These are phyloP conservation scores for Gambusia affinis DNA, from an alignment of 2,113 vertebrate genomes.

Conservation along the genomic window DNA sequence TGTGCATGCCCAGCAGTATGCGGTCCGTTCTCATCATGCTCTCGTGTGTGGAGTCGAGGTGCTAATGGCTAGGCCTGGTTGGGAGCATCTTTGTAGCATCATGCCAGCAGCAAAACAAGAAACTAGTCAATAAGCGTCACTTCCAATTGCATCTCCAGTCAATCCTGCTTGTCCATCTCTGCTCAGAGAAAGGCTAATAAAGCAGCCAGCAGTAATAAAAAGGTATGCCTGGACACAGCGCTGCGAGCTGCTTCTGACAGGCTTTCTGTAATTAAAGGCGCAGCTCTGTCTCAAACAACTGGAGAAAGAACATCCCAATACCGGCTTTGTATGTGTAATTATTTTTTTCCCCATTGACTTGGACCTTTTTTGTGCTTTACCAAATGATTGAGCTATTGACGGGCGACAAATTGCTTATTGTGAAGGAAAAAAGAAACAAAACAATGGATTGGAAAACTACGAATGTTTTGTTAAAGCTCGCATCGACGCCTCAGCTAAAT, in stretches of 20 bases:
- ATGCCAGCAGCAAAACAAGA: conserved; percentile 33
- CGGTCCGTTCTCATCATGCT: conserved; percentile 47
- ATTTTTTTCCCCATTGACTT: conserved; percentile 37
- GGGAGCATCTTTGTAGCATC: conserved; percentile 28
- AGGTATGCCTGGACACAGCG: conserved; percentile 25
- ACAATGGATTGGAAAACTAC: conserved; percentile 30
- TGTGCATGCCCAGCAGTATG: conserved; percentile 15
- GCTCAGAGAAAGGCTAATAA: conserved; percentile 57
- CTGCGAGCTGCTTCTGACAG: conserved; percentile 48
- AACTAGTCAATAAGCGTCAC: conserved; percentile 61
- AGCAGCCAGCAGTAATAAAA: conserved; percentile 64
- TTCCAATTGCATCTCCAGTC: conserved; percentile 48
- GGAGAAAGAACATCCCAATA: conserved; percentile 18
- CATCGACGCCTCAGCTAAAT: conserved; percentile 27
- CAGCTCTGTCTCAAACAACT: conserved; percentile 28
- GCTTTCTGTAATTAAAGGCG: conserved; percentile 26
- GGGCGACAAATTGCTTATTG: conserved; percentile 25
- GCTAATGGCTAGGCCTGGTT: conserved; percentile 42
- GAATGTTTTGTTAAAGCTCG: conserved; percentile 43
- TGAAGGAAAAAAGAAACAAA: conserved; percentile 11
- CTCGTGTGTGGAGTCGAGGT: conserved; percentile 27
- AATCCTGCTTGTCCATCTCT: conserved; percentile 36
- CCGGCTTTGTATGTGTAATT: conserved; percentile 49
- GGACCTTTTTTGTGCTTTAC: conserved; percentile 20
- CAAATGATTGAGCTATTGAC: conserved; percentile 22